Percentiles rank a stretch among this genome's conserved stretches.
phyloP scores from a whole-genome alignment of 1,140 invertebrate genomes.

The Bilobella aurantiaca region DNA sequence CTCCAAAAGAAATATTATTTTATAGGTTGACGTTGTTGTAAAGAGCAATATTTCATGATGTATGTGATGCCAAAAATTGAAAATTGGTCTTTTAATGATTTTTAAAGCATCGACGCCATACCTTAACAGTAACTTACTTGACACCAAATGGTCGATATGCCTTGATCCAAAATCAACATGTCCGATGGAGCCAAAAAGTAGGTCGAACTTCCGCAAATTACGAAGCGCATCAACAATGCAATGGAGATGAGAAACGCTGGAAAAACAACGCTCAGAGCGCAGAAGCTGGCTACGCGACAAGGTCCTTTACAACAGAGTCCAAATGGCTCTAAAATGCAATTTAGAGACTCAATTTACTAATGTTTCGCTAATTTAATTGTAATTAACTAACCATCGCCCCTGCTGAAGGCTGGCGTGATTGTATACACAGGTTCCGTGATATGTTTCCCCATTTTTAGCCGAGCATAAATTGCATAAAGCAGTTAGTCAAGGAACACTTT shows the following conservation, averaged over 20 bases:
- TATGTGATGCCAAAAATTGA: not conserved
- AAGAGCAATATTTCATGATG: not conserved
- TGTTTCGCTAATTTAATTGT: not conserved
- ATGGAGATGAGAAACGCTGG: constrained; percentile 54
- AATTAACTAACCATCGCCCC: not conserved
- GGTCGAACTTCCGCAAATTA: constrained; percentile 46
- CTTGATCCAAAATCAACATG: constrained; percentile 58
- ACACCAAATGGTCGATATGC: constrained; percentile 65
- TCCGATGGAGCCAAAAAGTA: constrained; percentile 49
- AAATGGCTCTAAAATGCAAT: not conserved
- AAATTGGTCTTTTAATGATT: not conserved
- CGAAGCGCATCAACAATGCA: constrained; percentile 56
- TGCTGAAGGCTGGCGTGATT: not conserved
- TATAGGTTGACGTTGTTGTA: no score
- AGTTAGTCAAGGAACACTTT: not conserved
- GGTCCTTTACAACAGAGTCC: constrained; percentile 45
- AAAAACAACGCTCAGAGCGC: constrained; percentile 52
- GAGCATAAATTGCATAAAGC: not conserved
- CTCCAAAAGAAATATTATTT: no score
- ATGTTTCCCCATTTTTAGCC: not conserved
- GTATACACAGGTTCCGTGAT: not conserved
- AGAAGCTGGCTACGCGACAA: constrained; percentile 50
- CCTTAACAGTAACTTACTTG: constrained; percentile 46
- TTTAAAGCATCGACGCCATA: not conserved
- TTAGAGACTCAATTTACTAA: not conserved